A percentile compares a stretch with the other conserved stretches of the same genome.
phyloP scores from a whole-genome alignment of 2,113 vertebrate genomes.

The Nannospalax galili region DNA sequence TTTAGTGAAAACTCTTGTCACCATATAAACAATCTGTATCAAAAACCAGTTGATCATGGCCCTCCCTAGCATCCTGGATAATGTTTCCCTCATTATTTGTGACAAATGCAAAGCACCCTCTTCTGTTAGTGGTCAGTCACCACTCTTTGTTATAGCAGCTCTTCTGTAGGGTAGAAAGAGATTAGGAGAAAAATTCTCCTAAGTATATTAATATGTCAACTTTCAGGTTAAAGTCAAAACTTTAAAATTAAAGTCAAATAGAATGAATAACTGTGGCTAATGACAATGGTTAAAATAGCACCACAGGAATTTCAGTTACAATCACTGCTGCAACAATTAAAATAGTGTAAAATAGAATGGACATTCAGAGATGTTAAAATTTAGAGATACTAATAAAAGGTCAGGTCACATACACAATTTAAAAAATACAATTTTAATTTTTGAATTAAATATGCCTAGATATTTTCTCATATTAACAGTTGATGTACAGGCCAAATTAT shows the following conservation, averaged over 20 bases:
- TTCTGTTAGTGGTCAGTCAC: background rate
- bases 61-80: background rate
- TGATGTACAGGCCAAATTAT: background rate
- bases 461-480: constrained; percentile 10
- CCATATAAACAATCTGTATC: background rate
- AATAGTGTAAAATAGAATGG: background rate
- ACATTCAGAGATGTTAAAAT: background rate
- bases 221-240: background rate
- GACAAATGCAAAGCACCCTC: background rate
- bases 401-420: background rate
- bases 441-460: background rate
- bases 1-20: background rate
- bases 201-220: background rate
- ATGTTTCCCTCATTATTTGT: background rate
- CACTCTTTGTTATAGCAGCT: background rate
- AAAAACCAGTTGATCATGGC: background rate
- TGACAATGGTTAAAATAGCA: constrained; percentile 29
- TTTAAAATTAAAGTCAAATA: background rate
- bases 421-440: background rate
- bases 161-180: background rate
- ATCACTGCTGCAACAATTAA: constrained; percentile 1
- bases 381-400: constrained; percentile 14
- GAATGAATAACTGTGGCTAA: constrained; percentile 22
- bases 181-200: background rate
- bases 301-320: constrained; percentile 44